A percentile compares a stretch with the other conserved stretches of the same genome.
phyloP scores from a whole-genome alignment of 2,888 invertebrate species.

The Mythimna lalbum region DNA sequence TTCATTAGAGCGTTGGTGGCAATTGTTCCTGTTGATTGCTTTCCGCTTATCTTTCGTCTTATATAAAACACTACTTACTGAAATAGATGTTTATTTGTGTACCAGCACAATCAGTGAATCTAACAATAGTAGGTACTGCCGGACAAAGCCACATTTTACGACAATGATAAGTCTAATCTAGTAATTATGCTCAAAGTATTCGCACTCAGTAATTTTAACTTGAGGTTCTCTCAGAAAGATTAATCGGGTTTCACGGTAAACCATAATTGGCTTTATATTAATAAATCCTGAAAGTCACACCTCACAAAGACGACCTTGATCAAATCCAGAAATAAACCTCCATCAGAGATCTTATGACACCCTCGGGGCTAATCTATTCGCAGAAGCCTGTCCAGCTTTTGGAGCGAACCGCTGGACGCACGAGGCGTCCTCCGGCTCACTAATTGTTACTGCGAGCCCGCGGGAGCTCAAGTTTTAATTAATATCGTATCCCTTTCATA shows the following conservation, averaged over 20 bases:
- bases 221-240: background rate
- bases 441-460: slow-evolving; percentile 62
- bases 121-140: background rate
- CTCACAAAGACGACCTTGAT: background rate
- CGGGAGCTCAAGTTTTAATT: slow-evolving; percentile 64
- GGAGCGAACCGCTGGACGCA: slow-evolving; percentile 50
- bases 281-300: background rate
- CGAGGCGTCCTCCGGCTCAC: slow-evolving; percentile 49
- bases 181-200: background rate
- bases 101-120: background rate
- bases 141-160: background rate
- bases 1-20: background rate
- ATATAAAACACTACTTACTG: too few relatives aligned
- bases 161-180: background rate
- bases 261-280: background rate
- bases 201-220: background rate
- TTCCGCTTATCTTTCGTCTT: background rate
- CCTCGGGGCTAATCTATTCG: slow-evolving; percentile 53
- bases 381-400: slow-evolving; percentile 53
- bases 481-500: slow-evolving; percentile 65
- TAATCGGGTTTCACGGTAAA: background rate
- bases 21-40: slow-evolving; percentile 37
- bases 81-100: background rate
- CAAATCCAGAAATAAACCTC: slow-evolving; percentile 34
- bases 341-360: slow-evolving; percentile 42